Percentiles rank a stretch among this genome's conserved stretches.
phyloP scores from a whole-genome alignment of 1,140 invertebrate genomes.

The Gonioctena quinquepunctata region DNA sequence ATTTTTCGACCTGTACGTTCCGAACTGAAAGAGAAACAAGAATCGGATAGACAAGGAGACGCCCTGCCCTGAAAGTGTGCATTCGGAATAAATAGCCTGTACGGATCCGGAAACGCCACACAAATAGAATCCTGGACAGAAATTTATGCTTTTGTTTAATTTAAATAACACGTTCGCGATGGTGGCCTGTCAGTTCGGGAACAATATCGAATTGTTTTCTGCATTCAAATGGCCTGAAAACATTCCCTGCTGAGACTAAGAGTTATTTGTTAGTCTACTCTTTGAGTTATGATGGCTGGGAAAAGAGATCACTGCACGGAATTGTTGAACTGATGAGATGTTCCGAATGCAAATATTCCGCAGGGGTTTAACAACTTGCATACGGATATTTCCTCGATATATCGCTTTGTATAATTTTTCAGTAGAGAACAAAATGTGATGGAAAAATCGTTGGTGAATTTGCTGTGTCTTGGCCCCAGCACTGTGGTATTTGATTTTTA shows the following conservation, averaged over 20 bases:
- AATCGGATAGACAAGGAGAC: neutral
- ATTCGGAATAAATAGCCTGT: neutral
- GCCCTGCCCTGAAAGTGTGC: neutral
- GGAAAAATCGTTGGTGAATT: no score
- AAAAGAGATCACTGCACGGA: no score
- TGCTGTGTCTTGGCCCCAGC: no score
- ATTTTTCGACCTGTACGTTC: neutral
- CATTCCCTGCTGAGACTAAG: neutral
- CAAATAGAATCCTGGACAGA: neutral
- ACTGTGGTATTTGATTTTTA: no score
- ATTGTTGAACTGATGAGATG: no score
- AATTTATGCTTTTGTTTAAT: constrained; percentile 5
- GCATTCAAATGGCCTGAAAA: neutral
- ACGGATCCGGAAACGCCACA: neutral
- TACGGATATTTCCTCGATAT: no score
- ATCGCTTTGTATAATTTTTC: no score
- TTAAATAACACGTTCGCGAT: constrained; percentile 1
- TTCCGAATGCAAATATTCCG: no score
- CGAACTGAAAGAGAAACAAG: neutral
- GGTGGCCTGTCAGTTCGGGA: neutral
- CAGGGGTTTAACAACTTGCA: no score
- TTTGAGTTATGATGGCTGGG: neutral
- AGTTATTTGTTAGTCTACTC: neutral
- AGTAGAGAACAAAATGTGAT: no score
- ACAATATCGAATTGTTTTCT: neutral